Evolutionary conservation across 2,888 invertebrate species (phyloP).

Genomic region (Hoplodrina blanda): DNA sequence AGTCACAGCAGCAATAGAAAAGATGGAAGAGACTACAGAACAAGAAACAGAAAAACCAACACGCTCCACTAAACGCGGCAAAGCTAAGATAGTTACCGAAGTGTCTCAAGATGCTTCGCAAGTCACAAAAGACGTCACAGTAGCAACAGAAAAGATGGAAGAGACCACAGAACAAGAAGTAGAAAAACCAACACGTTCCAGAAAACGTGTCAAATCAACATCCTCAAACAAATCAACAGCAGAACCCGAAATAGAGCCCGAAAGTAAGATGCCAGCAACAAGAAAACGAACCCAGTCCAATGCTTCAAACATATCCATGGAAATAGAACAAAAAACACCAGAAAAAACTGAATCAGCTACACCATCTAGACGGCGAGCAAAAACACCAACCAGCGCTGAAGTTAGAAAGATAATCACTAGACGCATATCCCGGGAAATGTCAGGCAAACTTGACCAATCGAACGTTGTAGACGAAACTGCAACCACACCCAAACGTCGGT

Average conservation of each 20-base stretch:
- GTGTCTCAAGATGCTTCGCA: neutral
- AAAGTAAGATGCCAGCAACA: conserved; percentile 75
- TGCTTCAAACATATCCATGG: conserved; percentile 73
- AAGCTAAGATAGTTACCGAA: conserved; percentile 5
- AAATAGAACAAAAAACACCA: conserved; percentile 70
- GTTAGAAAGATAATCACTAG: conserved; percentile 81
- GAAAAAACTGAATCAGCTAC: conserved; percentile 65
- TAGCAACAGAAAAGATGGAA: conserved; percentile 29
- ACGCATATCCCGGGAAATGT: conserved; percentile 81
- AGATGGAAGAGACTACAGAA: neutral
- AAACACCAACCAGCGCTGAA: conserved; percentile 80
- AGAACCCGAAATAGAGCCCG: conserved; percentile 47
- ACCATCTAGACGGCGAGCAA: conserved; percentile 70
- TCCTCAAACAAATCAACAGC: conserved; percentile 67
- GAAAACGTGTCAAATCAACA: conserved; percentile 70
- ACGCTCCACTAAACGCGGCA: no score
- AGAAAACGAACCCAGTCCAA: conserved; percentile 79
- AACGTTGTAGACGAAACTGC: conserved; percentile 72
- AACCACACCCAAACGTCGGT: conserved; percentile 77
- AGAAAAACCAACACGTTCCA: conserved; percentile 52
- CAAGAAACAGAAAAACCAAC: no score
- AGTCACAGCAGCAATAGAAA: neutral
- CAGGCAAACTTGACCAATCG: conserved; percentile 75
- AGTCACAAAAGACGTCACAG: conserved; percentile 16
- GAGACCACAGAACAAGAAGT: conserved; percentile 31